These are phyloP conservation scores for Apodemus agrarius DNA, from an alignment of 2,797 vertebrate species.

Conservation along the genomic window DNA sequence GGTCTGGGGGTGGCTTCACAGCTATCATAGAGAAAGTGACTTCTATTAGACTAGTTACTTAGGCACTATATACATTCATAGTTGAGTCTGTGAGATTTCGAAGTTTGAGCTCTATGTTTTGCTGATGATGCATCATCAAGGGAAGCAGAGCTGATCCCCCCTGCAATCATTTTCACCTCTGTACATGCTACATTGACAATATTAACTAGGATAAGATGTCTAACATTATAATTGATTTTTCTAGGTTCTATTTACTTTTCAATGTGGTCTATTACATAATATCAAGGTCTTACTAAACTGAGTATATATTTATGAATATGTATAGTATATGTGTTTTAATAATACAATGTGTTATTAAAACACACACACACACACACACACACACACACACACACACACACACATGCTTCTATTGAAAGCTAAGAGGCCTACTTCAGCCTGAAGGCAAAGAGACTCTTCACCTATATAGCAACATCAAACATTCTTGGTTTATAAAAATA, in stretches of 20 bases:
- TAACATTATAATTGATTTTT: constrained; percentile 3
- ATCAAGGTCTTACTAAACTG: background rate
- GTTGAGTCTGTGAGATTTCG: constrained; percentile 36
- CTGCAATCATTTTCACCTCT: constrained; percentile 23
- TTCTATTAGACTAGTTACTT: constrained; percentile 9
- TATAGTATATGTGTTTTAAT: background rate
- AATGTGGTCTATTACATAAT: background rate
- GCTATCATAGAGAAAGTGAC: background rate
- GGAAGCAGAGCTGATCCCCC: constrained; percentile 23
- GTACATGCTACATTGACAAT: background rate
- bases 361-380: background rate
- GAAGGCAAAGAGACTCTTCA: background rate
- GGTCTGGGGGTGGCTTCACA: background rate
- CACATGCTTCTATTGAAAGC: background rate
- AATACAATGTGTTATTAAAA: background rate
- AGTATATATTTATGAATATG: background rate
- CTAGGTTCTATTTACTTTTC: background rate
- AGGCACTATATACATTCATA: constrained; percentile 52
- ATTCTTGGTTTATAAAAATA: constrained; percentile 18
- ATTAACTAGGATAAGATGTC: background rate
- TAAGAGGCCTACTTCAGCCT: background rate
- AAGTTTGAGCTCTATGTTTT: constrained; percentile 52
- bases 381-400: background rate
- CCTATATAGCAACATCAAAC: background rate
- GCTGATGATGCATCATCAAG: constrained; percentile 67